Evolutionary conservation across 2,797 vertebrate genomes (phyloP).

Genomic region (Zenarchopterus dispar): DNA sequence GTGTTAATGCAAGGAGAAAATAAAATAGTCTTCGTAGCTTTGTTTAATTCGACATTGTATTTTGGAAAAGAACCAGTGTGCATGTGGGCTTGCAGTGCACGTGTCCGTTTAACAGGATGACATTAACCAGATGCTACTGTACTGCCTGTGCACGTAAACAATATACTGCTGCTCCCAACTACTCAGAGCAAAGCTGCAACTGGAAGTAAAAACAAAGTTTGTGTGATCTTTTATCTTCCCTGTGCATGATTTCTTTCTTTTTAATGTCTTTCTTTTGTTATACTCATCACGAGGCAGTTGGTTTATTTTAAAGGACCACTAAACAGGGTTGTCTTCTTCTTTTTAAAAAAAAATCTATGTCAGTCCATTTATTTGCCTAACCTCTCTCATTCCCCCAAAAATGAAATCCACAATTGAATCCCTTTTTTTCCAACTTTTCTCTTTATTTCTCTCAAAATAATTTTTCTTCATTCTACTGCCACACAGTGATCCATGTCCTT

Average conservation of each 20-base stretch:
- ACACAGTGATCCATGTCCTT: constrained; percentile 17
- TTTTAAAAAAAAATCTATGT: too few relatives aligned
- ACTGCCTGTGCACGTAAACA: constrained; percentile 17
- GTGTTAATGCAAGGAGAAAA: too few relatives aligned
- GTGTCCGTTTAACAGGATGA: constrained; percentile 17
- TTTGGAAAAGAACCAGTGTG: not conserved
- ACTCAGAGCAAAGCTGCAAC: constrained; percentile 1
- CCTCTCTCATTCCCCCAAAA: constrained; percentile 29
- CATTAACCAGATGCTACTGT: constrained; percentile 38
- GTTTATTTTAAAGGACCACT: constrained; percentile 44
- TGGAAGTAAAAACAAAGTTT: constrained; percentile 37
- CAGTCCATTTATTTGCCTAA: constrained; percentile 29
- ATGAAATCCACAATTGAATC: constrained; percentile 33
- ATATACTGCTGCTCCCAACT: constrained; percentile 42
- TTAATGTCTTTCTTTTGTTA: not conserved
- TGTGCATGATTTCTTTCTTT: too few relatives aligned
- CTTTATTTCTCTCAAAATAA: constrained; percentile 10
- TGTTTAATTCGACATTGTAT: too few relatives aligned
- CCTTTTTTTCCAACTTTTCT: constrained; percentile 15
- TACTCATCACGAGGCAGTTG: constrained; percentile 20
- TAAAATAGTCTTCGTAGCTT: too few relatives aligned
- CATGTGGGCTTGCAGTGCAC: not conserved
- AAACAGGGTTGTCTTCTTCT: constrained; percentile 32
- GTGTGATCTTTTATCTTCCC: not conserved
- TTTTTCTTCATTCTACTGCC: constrained; percentile 18